These are phyloP conservation scores for Carapus acus DNA, from an alignment of 2,797 vertebrate genomes.

Conservation along the genomic window DNA sequence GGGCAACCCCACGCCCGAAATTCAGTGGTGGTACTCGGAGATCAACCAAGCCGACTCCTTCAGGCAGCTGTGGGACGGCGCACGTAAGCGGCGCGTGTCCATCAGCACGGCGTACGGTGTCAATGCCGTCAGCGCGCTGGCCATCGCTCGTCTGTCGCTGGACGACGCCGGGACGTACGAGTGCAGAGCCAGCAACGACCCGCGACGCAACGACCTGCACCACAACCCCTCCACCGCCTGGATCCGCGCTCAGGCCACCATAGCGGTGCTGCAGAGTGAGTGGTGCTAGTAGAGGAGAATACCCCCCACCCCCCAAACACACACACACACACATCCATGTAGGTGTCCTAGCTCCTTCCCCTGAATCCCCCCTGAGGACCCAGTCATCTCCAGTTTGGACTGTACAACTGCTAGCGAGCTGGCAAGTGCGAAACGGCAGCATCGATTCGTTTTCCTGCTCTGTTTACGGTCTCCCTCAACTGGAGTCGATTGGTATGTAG, in stretches of 20 bases:
- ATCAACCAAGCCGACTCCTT: conserved; percentile 93
- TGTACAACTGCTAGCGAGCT: too few relatives aligned
- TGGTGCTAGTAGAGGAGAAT: conserved; percentile 61
- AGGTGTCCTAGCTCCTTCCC: conserved; percentile 31
- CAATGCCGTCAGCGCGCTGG: conserved; percentile 88
- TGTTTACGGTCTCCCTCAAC: conserved; percentile 13
- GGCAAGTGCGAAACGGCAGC: conserved; percentile 23
- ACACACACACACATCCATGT: too few relatives aligned
- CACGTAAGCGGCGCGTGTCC: conserved; percentile 85
- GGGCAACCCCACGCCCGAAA: conserved; percentile 92
- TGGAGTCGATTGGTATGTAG: conserved; percentile 18
- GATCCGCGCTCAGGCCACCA: conserved; percentile 96
- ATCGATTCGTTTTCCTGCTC: not conserved
- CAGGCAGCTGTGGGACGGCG: conserved; percentile 92
- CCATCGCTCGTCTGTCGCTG: conserved; percentile 80
- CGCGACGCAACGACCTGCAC: conserved; percentile 89
- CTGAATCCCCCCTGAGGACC: too few relatives aligned
- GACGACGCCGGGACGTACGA: conserved; percentile 95
- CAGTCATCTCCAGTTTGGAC: too few relatives aligned
- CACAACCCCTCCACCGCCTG: conserved; percentile 93
- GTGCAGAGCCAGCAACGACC: conserved; percentile 98
- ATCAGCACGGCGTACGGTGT: conserved; percentile 88
- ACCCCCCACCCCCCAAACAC: not conserved
- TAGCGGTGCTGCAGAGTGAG: conserved; percentile 98
- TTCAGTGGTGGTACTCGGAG: conserved; percentile 99